Evolutionary conservation across 2,797 vertebrate species (phyloP), one percentile per base, ranked within the genome.

Genomic region (Notolepis coatsorum): DNA sequence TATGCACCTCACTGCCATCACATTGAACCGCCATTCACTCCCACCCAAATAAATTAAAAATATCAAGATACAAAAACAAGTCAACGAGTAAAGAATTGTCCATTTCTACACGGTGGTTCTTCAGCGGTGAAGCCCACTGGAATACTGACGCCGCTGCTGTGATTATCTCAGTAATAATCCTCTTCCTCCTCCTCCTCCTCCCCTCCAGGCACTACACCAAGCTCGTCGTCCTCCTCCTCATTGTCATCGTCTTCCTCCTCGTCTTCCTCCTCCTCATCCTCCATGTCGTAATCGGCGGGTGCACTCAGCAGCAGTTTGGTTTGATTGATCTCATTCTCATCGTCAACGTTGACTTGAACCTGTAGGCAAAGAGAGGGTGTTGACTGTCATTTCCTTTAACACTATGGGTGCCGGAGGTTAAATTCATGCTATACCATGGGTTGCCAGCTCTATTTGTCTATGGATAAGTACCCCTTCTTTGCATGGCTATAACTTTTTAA

Each of bases 311-410:
- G 92, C 65, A 99, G 85, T 66, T 96, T 89, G 0, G 96, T 99
- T 80, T 95, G 95, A 80, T 99, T 99, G 88, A 99, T 99, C 35
- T 94, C 93, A 1, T 80, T 90, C 84, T 96, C 96, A n/a, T 99
- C 93, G 71, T 99, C 97, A 62, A 95, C 94, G 71, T 96, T 94
- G 65, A 93, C 63, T 53, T 65, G 81, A 82, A 73, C 71, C 95
- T 96, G 84, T 21, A 47, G 13, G 10, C 15, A 52, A 47, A 3
- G 35, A n/a, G 2, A 45, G 8, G 18, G 6, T 0, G 2, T 7
- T 17, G 2, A 3, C 15, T n/a, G 13, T 46, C 10, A 10, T 3
- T 4, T 3, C 18, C 2, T n/a, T n/a, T n/a, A n/a, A n/a, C n/a
- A n/a, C n/a, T n/a, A n/a, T n/a, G n/a, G n/a, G n/a, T n/a, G n/a